Evolutionary conservation across 23 tunicate genomes (phyloP).

Genomic region (Botrylloides violaceus): DNA sequence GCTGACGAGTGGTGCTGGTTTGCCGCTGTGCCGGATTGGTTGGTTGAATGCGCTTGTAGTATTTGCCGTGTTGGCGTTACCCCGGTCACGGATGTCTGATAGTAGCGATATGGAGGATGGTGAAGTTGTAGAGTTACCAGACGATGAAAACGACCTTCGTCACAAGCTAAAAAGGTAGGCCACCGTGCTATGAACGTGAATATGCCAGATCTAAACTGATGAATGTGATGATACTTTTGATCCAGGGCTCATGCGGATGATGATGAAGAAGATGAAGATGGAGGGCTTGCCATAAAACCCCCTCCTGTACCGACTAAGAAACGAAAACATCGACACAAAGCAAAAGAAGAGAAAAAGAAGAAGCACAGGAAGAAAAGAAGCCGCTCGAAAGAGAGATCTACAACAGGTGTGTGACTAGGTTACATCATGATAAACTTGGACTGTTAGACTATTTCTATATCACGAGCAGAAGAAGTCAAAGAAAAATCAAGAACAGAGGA

Average conservation of each 20-base stretch:
- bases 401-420: too few species aligned
- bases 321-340: constrained; percentile 61
- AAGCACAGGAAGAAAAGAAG: constrained; percentile 33
- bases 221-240: background rate
- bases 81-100: constrained; percentile 1
- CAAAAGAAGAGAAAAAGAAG: constrained; percentile 50
- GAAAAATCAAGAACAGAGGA: background rate
- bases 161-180: constrained; percentile 21
- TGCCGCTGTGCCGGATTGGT: too few species aligned
- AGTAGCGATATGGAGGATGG: constrained; percentile 27
- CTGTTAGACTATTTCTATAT: background rate
- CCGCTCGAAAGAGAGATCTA: constrained; percentile 13
- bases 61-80: too few species aligned
- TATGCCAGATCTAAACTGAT: background rate
- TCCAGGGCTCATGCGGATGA: constrained; percentile 12
- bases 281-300: constrained; percentile 54
- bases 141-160: constrained; percentile 6
- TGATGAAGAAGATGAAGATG: constrained; percentile 66
- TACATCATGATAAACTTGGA: too few species aligned
- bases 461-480: background rate
- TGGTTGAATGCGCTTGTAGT: too few species aligned
- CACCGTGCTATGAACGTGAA: too few species aligned
- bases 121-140: background rate
- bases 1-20: too few species aligned
- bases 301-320: constrained; percentile 73